phyloP scores from a whole-genome alignment of 2,888 invertebrate genomes.

The Drosophila ustulata region DNA sequence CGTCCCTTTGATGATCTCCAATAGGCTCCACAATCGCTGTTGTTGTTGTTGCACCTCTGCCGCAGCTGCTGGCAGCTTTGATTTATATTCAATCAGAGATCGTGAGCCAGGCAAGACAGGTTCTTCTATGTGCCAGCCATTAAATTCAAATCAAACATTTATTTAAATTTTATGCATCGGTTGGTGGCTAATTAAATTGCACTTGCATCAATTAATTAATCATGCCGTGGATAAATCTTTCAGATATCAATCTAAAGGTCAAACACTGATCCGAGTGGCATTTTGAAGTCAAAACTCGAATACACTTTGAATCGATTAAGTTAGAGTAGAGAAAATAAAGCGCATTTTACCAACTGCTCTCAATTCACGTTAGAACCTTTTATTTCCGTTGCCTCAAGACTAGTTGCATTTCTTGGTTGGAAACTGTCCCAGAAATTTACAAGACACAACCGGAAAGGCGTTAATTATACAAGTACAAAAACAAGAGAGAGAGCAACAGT shows the following conservation, averaged over 20 bases:
- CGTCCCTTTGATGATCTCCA: conserved; percentile 70
- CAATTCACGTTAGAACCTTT: background rate
- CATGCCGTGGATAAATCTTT: conserved; percentile 11
- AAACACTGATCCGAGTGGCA: background rate
- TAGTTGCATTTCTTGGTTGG: conserved; percentile 11
- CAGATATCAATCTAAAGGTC: background rate
- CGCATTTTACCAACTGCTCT: no score
- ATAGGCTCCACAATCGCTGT: conserved; percentile 33
- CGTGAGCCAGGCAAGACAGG: conserved; percentile 45
- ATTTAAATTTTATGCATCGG: conserved; percentile 81
- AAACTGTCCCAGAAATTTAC: conserved; percentile 14
- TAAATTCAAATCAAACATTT: conserved; percentile 84
- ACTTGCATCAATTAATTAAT: conserved; percentile 38
- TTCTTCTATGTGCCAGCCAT: conserved; percentile 56
- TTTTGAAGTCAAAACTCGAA: no score
- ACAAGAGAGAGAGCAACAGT: background rate
- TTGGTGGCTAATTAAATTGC: conserved; percentile 76
- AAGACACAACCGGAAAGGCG: conserved; percentile 70
- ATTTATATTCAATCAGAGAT: conserved; percentile 51
- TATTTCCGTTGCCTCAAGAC: conserved; percentile 3
- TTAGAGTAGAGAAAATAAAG: background rate
- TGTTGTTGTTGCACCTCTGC: conserved; percentile 3
- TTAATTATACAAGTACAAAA: conserved; percentile 62
- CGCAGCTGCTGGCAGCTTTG: conserved; percentile 50
- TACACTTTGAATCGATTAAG: background rate